Evolutionary conservation across 2,797 vertebrate genomes (phyloP), one percentile per base, ranked within the genome.

Genomic region (Anabacerthia variegaticeps): DNA sequence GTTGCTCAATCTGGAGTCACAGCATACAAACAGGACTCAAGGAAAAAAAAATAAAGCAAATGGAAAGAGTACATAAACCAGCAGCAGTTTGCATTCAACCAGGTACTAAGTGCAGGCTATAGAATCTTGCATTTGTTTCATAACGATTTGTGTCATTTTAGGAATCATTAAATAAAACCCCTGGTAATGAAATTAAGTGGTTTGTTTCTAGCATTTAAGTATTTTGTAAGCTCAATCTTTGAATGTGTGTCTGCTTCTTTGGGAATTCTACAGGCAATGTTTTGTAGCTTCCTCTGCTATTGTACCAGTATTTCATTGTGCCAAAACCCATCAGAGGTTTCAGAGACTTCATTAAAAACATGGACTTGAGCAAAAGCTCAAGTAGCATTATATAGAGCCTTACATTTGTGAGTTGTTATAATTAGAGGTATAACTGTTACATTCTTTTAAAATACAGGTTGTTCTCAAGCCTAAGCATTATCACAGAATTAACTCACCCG

Each of bases 401-500:
- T 81, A 16, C 32, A 18, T 77, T 51, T 58, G 16, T 46, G 30
- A 59, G 32, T 67, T 76, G 51, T 69, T 65, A 6, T 22, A 39
- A 73, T 46, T 52, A 59, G 63, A 93, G 27, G 17, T 41, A 6
- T 97, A 95, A 98, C 81, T 68, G 15, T 27, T 66, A 41, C 14
- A 8, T 97, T 79, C 81, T 75, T 94, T 95, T 90, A 61, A 81
- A 86, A 84, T 88, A 56, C 96, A 99, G 99, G 98, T 98, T 99
- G 97, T 99, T 99, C 95, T 99, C 99, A 75, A 99, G 98, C 95
- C 99, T 99, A 93, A 99, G 99, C 96, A 99, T 99, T 96, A 99
- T 99, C 96, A 99, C 99, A 8, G 99, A 99, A 93, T 98, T 99
- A 90, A 99, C 99, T 10, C 99, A 99, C 88, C 99, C 99, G 21